Evolutionary conservation across 1,140 invertebrate species (phyloP), one percentile per base, ranked within the genome.

Genomic region (Nasonia giraulti): DNA sequence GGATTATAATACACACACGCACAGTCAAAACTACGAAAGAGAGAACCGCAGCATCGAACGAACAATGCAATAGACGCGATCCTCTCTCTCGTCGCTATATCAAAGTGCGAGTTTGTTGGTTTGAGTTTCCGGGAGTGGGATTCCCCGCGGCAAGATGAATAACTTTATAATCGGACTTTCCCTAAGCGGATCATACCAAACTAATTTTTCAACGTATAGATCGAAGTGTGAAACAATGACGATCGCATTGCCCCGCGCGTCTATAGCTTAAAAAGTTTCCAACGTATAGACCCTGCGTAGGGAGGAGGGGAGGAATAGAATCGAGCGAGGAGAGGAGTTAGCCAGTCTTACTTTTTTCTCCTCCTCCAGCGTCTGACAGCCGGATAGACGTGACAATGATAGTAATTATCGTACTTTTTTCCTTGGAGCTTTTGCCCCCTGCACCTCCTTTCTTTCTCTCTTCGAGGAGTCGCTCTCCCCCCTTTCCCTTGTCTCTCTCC

Each of bases 341-440:
- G 40, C 23, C 23, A 27, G 76, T 71, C 50, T 44, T 37, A 37
- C 55, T 80, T 27, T 7, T n/a, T 40, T 80, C 40, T 80, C 50
- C n/a, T 50, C 17, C 68, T 50, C n/a, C 33, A 73, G 2, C 75
- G 47, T 73, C 69, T 84, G 69, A 75, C 78, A 68, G 68, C 7
- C 71, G 78, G 80, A 76, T 76, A 69, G 83, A 85, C 76, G 83
- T 80, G 83, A 84, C 83, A 81, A 85, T 55, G 78, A 85, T 81
- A 81, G 73, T 81, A 81, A 85, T 81, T 80, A 85, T 84, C 78
- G 50, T 71, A 27, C 71, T 37, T 82, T 78, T 78, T 78, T 55
- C 23, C 20, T 69, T 8, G 4, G 12, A 55, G 50, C 50, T 55
- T 55, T 55, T 20, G 17, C 17, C 17, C 50, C 50, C 11, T 17